A percentile compares a stretch with the other conserved stretches of the same genome.
phyloP scores from a whole-genome alignment of 2,888 invertebrate species.

The Sarcophaga caerulescens region DNA sequence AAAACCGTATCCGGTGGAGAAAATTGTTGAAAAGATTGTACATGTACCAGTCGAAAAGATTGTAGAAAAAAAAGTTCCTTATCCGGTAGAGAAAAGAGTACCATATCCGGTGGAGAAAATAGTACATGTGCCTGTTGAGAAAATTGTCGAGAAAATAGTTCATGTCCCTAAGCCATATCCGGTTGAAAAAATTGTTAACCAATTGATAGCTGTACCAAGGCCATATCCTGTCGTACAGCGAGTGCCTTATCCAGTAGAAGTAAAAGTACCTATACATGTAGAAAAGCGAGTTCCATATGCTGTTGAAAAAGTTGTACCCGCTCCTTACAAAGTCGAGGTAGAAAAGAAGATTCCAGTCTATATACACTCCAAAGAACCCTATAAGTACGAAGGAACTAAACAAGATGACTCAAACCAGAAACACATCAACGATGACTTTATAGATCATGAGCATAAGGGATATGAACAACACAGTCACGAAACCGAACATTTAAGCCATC shows the following conservation, averaged over 20 bases:
- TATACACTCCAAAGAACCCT: conserved; percentile 78
- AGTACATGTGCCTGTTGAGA: conserved; percentile 81
- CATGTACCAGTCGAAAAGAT: conserved; percentile 77
- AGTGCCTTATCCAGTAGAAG: conserved; percentile 81
- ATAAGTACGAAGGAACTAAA: conserved; percentile 74
- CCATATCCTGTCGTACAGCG: conserved; percentile 82
- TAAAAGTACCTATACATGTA: conserved; percentile 75
- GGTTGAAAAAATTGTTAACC: conserved; percentile 82
- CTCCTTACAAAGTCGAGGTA: conserved; percentile 74
- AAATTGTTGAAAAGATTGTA: conserved; percentile 79
- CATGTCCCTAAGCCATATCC: conserved; percentile 83
- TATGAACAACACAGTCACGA: conserved; percentile 68
- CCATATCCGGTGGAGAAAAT: conserved; percentile 81
- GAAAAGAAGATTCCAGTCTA: conserved; percentile 81
- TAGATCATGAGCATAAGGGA: conserved; percentile 67
- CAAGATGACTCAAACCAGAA: conserved; percentile 61
- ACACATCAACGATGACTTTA: conserved; percentile 64
- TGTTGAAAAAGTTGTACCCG: conserved; percentile 80
- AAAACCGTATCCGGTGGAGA: conserved; percentile 76
- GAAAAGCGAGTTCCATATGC: conserved; percentile 78
- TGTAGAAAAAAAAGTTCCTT: conserved; percentile 70
- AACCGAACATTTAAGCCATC: conserved; percentile 68
- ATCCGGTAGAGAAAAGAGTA: conserved; percentile 81
- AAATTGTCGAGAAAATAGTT: conserved; percentile 81
- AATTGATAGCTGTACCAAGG: conserved; percentile 83